Percentiles rank a stretch among this genome's conserved stretches.
These are phyloP conservation scores for Pogonomyrmex barbatus DNA, from an alignment of 1,140 invertebrate species.

Conservation along the genomic window DNA sequence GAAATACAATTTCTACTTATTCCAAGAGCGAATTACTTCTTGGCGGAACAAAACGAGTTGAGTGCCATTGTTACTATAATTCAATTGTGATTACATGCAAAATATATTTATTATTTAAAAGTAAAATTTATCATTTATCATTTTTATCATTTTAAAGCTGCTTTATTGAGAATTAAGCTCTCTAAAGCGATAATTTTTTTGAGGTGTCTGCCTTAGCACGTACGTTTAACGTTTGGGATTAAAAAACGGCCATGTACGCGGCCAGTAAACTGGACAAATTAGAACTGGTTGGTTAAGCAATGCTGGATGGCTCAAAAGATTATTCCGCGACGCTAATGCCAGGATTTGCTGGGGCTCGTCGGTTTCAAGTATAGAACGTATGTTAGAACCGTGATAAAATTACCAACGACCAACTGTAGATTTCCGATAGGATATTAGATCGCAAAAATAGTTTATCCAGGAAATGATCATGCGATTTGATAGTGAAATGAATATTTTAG, in stretches of 20 bases:
- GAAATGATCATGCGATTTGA: constrained; percentile 51
- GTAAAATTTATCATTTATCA: no score
- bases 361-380: constrained; percentile 24
- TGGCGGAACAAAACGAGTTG: background rate
- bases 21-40: background rate
- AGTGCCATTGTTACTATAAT: background rate
- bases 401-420: constrained; percentile 40
- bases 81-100: background rate
- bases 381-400: constrained; percentile 74
- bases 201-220: background rate
- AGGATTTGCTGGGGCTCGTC: constrained; percentile 61
- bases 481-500: constrained; percentile 33
- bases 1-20: constrained; percentile 36
- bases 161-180: background rate
- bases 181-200: background rate
- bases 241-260: constrained; percentile 24
- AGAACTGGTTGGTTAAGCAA: constrained; percentile 67
- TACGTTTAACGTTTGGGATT: constrained; percentile 23
- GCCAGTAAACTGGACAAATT: constrained; percentile 70
- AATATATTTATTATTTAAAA: background rate
- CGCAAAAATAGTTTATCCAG: constrained; percentile 57
- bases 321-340: constrained; percentile 78
- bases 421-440: constrained; percentile 15
- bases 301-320: constrained; percentile 78
- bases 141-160: background rate